Evolutionary conservation across 2,113 vertebrate genomes (phyloP).

Genomic region (Mirounga angustirostris): DNA sequence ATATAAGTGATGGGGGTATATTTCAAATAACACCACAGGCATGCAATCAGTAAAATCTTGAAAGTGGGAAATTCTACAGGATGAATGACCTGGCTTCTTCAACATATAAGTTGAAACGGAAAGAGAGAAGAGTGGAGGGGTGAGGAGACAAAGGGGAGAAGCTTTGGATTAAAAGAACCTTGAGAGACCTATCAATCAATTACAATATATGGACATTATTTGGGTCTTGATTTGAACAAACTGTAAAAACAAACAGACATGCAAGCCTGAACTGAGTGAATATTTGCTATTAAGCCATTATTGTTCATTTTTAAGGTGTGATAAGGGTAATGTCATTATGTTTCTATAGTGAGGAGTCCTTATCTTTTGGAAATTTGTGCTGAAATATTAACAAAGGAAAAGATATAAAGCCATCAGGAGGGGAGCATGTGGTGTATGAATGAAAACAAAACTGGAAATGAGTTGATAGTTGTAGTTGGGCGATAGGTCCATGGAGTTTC

Average conservation of each 20-base stretch:
- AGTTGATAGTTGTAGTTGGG: neutral
- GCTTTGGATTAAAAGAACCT: neutral
- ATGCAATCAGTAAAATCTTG: neutral
- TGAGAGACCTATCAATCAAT: neutral
- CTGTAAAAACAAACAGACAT: neutral
- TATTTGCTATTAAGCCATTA: slow-evolving; percentile 6
- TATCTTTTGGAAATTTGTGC: neutral
- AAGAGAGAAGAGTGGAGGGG: neutral
- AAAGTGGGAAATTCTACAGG: neutral
- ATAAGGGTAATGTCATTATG: neutral
- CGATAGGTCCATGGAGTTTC: neutral
- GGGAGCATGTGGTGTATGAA: neutral
- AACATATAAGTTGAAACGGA: neutral
- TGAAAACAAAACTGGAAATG: neutral
- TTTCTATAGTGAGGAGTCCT: neutral
- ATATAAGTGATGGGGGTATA: neutral
- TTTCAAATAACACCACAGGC: neutral
- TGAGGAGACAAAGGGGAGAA: neutral
- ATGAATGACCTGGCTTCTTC: neutral
- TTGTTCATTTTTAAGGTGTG: neutral
- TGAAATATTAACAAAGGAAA: neutral
- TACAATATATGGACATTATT: neutral
- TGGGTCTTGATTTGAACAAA: neutral
- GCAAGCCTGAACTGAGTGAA: neutral
- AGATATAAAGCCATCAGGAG: neutral